Evolutionary conservation across 2,113 vertebrate genomes (phyloP).

Genomic region (Acrocephalus arundinaceus): DNA sequence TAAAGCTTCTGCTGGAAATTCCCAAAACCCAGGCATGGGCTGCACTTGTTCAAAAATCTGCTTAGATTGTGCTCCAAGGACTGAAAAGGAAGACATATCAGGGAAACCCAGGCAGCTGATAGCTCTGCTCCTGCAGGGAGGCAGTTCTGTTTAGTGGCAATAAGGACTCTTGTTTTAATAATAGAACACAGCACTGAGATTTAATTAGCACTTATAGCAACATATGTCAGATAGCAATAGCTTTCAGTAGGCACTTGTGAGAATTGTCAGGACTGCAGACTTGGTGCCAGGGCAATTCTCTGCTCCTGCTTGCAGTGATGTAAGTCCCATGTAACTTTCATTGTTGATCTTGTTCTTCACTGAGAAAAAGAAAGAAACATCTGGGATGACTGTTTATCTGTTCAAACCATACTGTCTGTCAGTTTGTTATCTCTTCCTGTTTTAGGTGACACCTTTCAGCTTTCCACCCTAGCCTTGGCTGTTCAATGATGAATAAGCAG

Average conservation of each 20-base stretch:
- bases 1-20: not conserved
- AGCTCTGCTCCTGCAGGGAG: not conserved
- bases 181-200: constrained; percentile 29
- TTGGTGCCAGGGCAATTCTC: not conserved
- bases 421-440: not conserved
- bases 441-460: not conserved
- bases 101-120: constrained; percentile 33
- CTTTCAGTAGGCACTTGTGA: not conserved
- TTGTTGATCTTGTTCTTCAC: not conserved
- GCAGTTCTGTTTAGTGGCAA: constrained; percentile 5
- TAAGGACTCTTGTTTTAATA: constrained; percentile 49
- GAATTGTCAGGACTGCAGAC: not conserved
- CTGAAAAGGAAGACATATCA: not conserved
- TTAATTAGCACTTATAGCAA: constrained; percentile 52
- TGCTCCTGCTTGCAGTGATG: not conserved
- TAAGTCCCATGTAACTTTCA: not conserved
- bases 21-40: not conserved
- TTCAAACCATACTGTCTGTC: not conserved
- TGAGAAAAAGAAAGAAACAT: not conserved
- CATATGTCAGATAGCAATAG: constrained; percentile 43
- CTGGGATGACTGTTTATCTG: not conserved
- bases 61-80: constrained; percentile 16
- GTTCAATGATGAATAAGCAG: not conserved
- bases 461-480: not conserved
- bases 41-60: not conserved